These are phyloP conservation scores for Aurelia aurita DNA, from an alignment of 30 jellyfish, hydroid and myxozoan genomes.

Conservation along the genomic window DNA sequence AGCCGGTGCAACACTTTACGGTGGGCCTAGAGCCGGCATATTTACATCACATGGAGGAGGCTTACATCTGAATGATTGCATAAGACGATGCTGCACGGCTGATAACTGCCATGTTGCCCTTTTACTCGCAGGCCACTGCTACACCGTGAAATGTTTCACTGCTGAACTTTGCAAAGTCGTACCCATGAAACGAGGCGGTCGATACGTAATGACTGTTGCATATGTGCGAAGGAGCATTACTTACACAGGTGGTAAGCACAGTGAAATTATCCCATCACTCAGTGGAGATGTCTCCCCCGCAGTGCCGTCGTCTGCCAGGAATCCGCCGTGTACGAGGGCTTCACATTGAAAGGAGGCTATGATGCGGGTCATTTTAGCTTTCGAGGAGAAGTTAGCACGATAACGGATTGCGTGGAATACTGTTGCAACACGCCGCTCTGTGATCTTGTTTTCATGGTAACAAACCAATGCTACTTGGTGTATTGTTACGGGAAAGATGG, in stretches of 20 bases:
- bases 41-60: conserved; percentile 67
- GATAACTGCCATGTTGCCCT: conserved; percentile 83
- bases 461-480: conserved; percentile 80
- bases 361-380: conserved; percentile 92
- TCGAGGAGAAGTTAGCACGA: conserved; percentile 76
- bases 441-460: conserved; percentile 86
- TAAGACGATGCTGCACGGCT: conserved; percentile 84
- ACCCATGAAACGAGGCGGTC: conserved; percentile 84
- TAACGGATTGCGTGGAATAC: conserved; percentile 83
- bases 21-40: conserved; percentile 94
- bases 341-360: conserved; percentile 92
- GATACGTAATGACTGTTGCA: conserved; percentile 71
- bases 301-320: conserved; percentile 77
- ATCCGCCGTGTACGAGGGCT: conserved; percentile 78
- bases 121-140: conserved; percentile 78
- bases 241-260: conserved; percentile 27
- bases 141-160: conserved; percentile 78
- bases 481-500: conserved; percentile 86
- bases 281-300: conserved; percentile 7
- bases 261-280: conserved; percentile 9
- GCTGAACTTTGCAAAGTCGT: conserved; percentile 67
- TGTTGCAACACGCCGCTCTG: conserved; percentile 92
- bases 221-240: conserved; percentile 67
- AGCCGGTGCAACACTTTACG: conserved; percentile 78
- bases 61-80: conserved; percentile 60